These are phyloP conservation scores for Stomatorhinus ivindoensis DNA, from an alignment of 2,113 vertebrate species.

Conservation along the genomic window DNA sequence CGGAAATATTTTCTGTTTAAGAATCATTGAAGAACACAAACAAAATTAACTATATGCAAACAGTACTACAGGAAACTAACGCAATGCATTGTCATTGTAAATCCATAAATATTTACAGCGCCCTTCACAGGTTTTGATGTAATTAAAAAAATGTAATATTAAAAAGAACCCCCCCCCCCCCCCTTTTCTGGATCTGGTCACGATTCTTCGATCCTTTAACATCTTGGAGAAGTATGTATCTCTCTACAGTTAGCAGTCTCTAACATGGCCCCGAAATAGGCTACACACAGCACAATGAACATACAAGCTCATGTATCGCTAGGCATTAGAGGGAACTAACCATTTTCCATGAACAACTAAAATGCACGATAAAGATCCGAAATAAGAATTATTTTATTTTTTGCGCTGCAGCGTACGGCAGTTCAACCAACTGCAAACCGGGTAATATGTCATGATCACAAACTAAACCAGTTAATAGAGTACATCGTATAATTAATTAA, in stretches of 20 bases:
- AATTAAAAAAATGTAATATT: not conserved
- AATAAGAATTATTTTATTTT: not conserved
- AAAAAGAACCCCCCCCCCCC: too few relatives aligned
- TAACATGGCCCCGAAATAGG: not conserved
- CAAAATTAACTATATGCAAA: not conserved
- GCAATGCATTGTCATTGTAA: not conserved
- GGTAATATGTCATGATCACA: not conserved
- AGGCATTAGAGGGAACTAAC: not conserved
- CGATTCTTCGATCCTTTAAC: not conserved
- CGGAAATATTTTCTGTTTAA: constrained; percentile 37
- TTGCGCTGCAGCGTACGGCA: not conserved
- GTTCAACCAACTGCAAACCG: not conserved
- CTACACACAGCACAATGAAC: not conserved
- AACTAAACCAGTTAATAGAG: not conserved
- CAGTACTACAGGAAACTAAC: not conserved
- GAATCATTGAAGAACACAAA: not conserved
- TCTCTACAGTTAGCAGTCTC: not conserved
- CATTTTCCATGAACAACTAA: not conserved
- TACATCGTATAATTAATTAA: not conserved
- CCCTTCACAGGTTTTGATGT: not conserved
- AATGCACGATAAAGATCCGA: not conserved
- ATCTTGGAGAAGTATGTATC: not conserved
- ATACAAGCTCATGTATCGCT: not conserved
- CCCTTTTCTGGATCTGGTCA: not conserved
- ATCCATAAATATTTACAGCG: not conserved